Conservation (phyloP, 2,888 invertebrate species). For the Malthinus flaveolus region DNA sequence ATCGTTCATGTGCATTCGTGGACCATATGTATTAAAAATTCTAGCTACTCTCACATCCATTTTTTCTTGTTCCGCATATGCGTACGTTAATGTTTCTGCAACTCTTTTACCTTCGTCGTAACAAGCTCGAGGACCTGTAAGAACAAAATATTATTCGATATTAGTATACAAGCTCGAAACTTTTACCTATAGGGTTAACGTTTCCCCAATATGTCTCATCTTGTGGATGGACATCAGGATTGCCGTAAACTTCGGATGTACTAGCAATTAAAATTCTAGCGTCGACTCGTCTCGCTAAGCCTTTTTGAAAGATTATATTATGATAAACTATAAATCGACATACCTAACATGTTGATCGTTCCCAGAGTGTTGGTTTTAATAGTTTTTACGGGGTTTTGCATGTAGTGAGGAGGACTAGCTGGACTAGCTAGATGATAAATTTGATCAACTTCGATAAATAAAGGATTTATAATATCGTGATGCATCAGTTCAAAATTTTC, state of each 20-base stretch:
- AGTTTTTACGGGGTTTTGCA: constrained; percentile 99
- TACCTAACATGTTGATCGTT: constrained; percentile 90
- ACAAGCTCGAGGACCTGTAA: constrained; percentile 86
- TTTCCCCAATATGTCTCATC: constrained; percentile 99
- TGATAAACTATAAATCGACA: constrained; percentile 27
- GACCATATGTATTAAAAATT: constrained; percentile 99
- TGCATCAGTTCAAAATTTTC: constrained; percentile 98
- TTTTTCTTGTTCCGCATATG: constrained; percentile 96
- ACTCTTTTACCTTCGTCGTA: constrained; percentile 99
- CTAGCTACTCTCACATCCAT: constrained; percentile 94
- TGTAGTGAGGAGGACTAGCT: constrained; percentile 98
- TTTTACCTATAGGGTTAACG: constrained; percentile 92
- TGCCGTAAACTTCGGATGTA: constrained; percentile 98
- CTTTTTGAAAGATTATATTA: constrained; percentile 54
- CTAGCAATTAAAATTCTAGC: constrained; percentile 95
- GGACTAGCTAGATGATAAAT: constrained; percentile 99
- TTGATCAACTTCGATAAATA: constrained; percentile 96
- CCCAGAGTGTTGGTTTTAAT: constrained; percentile 98
- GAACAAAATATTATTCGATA: constrained; percentile 2
- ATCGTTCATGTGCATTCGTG: constrained; percentile 98
- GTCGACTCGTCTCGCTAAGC: constrained; percentile 88
- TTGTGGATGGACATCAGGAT: constrained; percentile 98
- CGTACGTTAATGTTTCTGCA: constrained; percentile 93
- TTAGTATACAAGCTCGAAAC: background rate
- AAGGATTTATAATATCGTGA: constrained; percentile 97